These are phyloP conservation scores for Anthophora plumipes DNA, from an alignment of 2,888 invertebrate species.

Conservation along the genomic window DNA sequence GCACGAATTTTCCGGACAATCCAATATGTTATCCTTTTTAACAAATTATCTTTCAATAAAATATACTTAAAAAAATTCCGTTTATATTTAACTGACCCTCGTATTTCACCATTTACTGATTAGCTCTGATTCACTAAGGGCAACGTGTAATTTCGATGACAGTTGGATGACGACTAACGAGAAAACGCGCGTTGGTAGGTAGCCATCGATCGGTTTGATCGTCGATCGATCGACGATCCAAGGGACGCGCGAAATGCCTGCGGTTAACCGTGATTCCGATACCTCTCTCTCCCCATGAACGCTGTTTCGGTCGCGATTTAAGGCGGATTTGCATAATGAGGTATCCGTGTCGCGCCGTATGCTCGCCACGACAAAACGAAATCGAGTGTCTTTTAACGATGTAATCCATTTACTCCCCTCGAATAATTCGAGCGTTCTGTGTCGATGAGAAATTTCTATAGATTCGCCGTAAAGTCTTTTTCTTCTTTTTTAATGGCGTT, in stretches of 20 bases:
- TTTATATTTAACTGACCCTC: no score
- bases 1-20: no score
- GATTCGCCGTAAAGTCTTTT: no score
- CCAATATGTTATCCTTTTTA: no score
- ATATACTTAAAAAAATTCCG: no score
- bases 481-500: no score
- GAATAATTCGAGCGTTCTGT: not conserved
- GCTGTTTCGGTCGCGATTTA: constrained; percentile 47
- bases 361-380: constrained; percentile 8
- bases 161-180: not conserved
- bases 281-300: constrained; percentile 13
- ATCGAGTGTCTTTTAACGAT: constrained; percentile 5
- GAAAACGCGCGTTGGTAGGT: not conserved
- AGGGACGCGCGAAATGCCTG: constrained; percentile 30
- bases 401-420: not conserved
- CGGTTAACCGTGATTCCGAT: constrained; percentile 47
- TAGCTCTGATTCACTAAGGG: not conserved
- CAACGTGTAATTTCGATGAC: not conserved
- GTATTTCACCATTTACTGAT: not conserved
- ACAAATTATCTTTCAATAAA: no score
- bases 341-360: constrained; percentile 44
- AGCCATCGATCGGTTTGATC: constrained; percentile 18
- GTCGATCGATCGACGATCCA: constrained; percentile 25
- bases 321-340: constrained; percentile 56
- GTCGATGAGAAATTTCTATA: no score